Base-by-base conservation (phyloP, 2,888 invertebrate genomes). In the Taphrorychus bicolor region DNA sequence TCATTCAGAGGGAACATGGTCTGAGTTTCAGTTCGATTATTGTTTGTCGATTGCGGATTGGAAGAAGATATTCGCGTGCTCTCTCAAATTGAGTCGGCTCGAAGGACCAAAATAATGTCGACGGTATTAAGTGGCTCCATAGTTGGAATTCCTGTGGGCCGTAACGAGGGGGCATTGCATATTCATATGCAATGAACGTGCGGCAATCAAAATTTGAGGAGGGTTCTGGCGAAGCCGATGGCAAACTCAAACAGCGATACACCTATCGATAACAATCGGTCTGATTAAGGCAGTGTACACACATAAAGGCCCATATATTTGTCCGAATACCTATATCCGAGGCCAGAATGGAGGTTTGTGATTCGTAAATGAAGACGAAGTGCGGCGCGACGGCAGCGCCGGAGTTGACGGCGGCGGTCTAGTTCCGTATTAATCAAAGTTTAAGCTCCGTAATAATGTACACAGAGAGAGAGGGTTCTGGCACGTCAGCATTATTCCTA, bases 401-500 rank as follows among this genome's bases (percentile, higher is more conserved):
- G 72, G 75, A 70, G 76, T 77, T 75, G 76, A 77, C 77, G 76
- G 72, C 78, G 79, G 74, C 79, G 80, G 21, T 45, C 45, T 45
- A 17, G 45, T 45, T 80, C 76, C 79, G 80, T 81, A 82, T 82
- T 82, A 82, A 82, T 82, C 82, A 82, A 82, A 82, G 81, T 82
- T 82, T 82, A 82, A 82, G 81, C 82, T 80, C 80, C 79, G 81
- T 81, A 81, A 82, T 82, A 82, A 82, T 81, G 81, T 80, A 79
- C 77, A 77, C 77, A 70, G 58, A 70, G 68, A 62, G 61, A 69
- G 52, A 69, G 66, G 61, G 57, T 77, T 79, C 78, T 79, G 79
- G 80, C 77, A 80, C 82, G 82, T 82, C 82, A 82, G 82, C 82
- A 82, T 82, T 82, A 82, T 82, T 82, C 81, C 82, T 82, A 81